A percentile compares a stretch with the other conserved stretches of the same genome.
phyloP scores from a whole-genome alignment of 2,888 invertebrate genomes.

The Metopia argyrocephala region DNA sequence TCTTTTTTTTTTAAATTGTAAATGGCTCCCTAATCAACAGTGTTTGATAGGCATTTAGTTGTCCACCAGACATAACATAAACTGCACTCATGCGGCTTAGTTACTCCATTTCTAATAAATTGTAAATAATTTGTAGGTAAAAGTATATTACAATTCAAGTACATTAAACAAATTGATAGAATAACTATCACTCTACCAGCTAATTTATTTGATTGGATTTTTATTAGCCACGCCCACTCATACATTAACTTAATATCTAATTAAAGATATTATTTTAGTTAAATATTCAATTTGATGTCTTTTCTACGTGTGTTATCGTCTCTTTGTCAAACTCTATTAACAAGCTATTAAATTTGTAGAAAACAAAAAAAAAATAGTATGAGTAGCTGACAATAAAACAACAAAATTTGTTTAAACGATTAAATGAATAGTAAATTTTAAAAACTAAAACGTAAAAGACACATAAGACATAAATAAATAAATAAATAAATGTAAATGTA shows the following conservation, averaged over 20 bases:
- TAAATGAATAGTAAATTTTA: background rate
- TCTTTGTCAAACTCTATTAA: slow-evolving; percentile 54
- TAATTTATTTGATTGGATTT: too few relatives aligned
- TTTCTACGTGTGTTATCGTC: background rate
- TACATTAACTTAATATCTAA: background rate
- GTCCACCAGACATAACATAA: too few relatives aligned
- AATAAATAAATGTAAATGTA: background rate
- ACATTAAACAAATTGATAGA: too few relatives aligned
- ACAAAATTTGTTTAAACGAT: background rate
- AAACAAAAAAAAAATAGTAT: background rate
- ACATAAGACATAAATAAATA: background rate
- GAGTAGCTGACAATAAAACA: background rate
- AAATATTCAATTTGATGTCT: background rate
- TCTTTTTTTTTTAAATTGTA: too few relatives aligned
- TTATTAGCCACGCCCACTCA: background rate
- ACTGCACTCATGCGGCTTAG: too few relatives aligned
- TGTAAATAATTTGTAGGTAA: too few relatives aligned
- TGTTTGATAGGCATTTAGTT: too few relatives aligned
- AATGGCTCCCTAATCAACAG: too few relatives aligned
- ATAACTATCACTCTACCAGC: too few relatives aligned
- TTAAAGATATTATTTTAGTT: background rate
- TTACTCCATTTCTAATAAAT: too few relatives aligned
- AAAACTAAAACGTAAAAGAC: background rate
- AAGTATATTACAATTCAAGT: too few relatives aligned
- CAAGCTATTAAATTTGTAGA: slow-evolving; percentile 55